Evolutionary conservation across 2,888 invertebrate species (phyloP), one percentile per base, ranked within the genome.

Genomic region (Lycocerus yunnanus): DNA sequence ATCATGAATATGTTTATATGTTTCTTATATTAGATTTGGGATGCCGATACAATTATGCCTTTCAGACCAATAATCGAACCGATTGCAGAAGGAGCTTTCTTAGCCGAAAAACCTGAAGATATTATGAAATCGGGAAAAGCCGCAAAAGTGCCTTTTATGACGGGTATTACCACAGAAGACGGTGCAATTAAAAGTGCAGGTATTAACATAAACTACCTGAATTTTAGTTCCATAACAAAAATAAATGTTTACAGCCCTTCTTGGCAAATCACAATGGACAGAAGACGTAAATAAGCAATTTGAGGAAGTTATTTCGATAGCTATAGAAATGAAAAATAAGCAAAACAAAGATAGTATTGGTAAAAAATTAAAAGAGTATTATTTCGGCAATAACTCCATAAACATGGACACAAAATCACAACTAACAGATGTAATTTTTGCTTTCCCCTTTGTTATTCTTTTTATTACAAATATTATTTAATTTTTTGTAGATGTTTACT

Each of bases 121-220:
- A 82, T 89, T 15, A 84, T 89, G 14, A 88, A 88, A 61, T 82
- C 87, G 2, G 89, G 91, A 1, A 86, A 87, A 0, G 85, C 90
- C 6, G 84, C 85, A 58, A 86, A 88, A 60, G 89, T 93, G 1
- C 94, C 94, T 0, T 91, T 94, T 89, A 91, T 96, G 85, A 90
- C 92, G 6, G 95, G 95, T 3, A 84, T 93, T 4, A 95, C 91
- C 59, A 90, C 90, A 10, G 90, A 93, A 72, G 95, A 95, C 86
- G 95, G 95, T 10, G 90, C 93, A 58, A 84, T 95, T 13, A 91
- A 89, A 83, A 89, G 18, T n/a, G 61, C 61, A 18, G 61, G 61
- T 63, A 63, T 43, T n/a, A 43, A 43, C n/a, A n/a, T 43, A 13
- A 24, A n/a, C 5, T 1, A 13, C 5, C 4, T 6, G n/a, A n/a